Conservation (phyloP, 2,113 vertebrate species). For the Petromus typicus region DNA sequence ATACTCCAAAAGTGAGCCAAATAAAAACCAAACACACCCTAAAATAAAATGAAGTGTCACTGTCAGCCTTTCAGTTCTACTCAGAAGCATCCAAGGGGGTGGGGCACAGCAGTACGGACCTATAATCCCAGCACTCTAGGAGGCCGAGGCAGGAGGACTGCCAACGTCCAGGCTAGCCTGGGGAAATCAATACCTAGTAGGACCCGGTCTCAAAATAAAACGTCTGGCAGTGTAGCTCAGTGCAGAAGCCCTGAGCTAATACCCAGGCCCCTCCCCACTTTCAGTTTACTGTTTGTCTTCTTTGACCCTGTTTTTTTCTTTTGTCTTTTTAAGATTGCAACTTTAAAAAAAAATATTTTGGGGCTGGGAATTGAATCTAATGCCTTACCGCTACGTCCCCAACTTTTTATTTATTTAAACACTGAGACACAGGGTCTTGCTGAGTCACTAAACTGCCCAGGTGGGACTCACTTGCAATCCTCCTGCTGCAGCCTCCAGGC, state of each 20-base stretch:
- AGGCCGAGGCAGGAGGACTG: background rate
- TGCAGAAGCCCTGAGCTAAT: background rate
- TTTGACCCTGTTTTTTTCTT: background rate
- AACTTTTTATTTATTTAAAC: background rate
- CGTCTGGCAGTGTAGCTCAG: background rate
- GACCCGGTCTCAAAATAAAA: background rate
- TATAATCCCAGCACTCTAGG: background rate
- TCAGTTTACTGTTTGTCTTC: background rate
- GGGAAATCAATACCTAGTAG: background rate
- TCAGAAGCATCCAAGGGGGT: background rate
- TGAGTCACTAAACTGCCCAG: background rate
- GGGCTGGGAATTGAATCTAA: background rate
- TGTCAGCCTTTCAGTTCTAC: background rate
- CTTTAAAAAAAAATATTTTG: background rate
- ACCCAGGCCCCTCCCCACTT: background rate
- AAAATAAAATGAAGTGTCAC: background rate
- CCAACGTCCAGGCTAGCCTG: background rate
- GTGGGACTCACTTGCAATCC: background rate
- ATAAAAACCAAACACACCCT: background rate
- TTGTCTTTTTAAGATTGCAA: background rate
- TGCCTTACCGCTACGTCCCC: background rate
- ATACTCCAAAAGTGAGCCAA: conserved; percentile 25
- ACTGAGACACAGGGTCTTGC: background rate
- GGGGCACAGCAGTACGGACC: background rate
- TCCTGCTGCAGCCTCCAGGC: background rate